phyloP scores from a whole-genome alignment of 1,140 invertebrate genomes.

The Panagrolaimus sp. region DNA sequence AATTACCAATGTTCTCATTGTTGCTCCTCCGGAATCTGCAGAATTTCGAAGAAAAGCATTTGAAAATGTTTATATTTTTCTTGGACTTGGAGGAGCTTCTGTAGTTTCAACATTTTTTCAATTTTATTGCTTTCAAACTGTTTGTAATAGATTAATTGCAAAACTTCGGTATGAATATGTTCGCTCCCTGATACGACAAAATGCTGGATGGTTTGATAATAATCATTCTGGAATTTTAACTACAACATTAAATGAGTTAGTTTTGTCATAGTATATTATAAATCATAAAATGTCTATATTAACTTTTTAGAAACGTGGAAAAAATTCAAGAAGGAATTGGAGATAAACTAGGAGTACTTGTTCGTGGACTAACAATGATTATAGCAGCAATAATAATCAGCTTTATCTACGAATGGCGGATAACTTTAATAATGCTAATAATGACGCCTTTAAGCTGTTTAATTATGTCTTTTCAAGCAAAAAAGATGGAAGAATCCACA shows the following conservation, averaged over 20 bases:
- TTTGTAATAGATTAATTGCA: constrained; percentile 63
- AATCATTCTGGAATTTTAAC: constrained; percentile 77
- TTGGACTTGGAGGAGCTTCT: too few relatives aligned
- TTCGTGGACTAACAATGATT: constrained; percentile 61
- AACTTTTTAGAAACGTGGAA: constrained; percentile 71
- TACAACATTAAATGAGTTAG: constrained; percentile 79
- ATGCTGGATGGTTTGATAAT: constrained; percentile 79
- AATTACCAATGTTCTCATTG: too few relatives aligned
- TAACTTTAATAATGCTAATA: constrained; percentile 39
- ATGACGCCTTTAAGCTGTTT: constrained; percentile 24
- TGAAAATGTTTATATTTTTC: too few relatives aligned
- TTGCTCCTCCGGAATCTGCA: too few relatives aligned
- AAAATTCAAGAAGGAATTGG: constrained; percentile 81
- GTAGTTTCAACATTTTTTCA: too few relatives aligned
- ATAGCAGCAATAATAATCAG: constrained; percentile 22
- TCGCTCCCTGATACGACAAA: constrained; percentile 74
- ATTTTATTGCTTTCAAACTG: too few relatives aligned
- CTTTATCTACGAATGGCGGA: constrained; percentile 35
- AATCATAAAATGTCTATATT: background rate
- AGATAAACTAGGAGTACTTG: constrained; percentile 74
- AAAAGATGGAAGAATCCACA: constrained; percentile 26
- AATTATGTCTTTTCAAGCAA: constrained; percentile 33
- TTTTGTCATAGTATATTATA: background rate
- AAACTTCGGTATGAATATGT: constrained; percentile 70
- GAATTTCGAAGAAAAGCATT: too few relatives aligned